phyloP scores from a whole-genome alignment of 2,888 invertebrate genomes.

The Nudaria mundana region DNA sequence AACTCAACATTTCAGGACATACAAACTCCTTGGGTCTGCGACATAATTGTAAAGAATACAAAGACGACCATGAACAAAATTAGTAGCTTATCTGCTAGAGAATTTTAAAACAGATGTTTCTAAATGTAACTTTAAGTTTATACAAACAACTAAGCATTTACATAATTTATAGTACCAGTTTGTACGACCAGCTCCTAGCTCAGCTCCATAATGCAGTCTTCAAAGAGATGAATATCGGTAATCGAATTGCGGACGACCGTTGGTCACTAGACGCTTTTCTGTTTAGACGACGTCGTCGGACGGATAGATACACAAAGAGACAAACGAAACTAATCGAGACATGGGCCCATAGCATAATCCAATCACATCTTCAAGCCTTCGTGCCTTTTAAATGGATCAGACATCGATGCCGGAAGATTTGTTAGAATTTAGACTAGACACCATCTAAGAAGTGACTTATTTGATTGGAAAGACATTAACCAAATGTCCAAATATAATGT shows the following conservation, averaged over 20 bases:
- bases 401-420: constrained; percentile 23
- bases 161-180: no score
- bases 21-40: no score
- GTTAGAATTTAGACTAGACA: constrained; percentile 24
- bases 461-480: no score
- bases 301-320: constrained; percentile 61
- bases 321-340: constrained; percentile 77
- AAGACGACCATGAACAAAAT: no score
- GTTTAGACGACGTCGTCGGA: constrained; percentile 42
- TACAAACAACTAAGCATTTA: no score
- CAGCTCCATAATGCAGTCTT: constrained; percentile 5
- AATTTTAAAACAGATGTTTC: no score
- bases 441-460: constrained; percentile 12
- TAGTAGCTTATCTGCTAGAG: no score
- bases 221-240: constrained; percentile 52
- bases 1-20: no score
- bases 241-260: constrained; percentile 67
- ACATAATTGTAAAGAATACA: no score
- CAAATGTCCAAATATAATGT: no score
- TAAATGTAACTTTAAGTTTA: no score
- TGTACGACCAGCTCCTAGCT: no score
- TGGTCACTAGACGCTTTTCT: constrained; percentile 57
- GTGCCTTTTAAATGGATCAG: constrained; percentile 55
- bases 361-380: constrained; percentile 50
- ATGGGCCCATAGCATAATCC: constrained; percentile 67